phyloP scores from a whole-genome alignment of 2,888 invertebrate species.

The Mesorhabditis spiculigera region DNA sequence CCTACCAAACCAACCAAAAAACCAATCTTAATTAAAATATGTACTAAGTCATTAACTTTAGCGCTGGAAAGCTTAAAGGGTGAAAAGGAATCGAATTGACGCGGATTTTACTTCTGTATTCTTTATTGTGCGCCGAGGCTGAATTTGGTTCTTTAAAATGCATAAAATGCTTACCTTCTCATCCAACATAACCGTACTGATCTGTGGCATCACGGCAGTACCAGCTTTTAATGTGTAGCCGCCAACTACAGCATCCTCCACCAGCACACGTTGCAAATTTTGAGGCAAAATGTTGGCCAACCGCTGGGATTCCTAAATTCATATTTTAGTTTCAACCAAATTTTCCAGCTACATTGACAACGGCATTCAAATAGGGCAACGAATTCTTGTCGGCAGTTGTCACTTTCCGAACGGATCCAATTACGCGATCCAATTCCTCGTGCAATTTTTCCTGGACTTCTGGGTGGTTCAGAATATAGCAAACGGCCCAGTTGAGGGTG shows the following conservation, averaged over 20 bases:
- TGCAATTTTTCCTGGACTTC: conserved; percentile 31
- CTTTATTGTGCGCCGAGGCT: no score
- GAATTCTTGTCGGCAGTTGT: conserved; percentile 31
- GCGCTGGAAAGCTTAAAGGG: no score
- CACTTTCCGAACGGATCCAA: conserved; percentile 25
- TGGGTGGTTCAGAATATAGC: conserved; percentile 23
- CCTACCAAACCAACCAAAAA: no score
- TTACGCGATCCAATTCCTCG: conserved; percentile 26
- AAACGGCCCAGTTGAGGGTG: conserved; percentile 27
- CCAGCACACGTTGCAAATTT: conserved; percentile 23
- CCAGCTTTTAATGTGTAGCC: conserved; percentile 21
- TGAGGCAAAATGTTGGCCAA: conserved; percentile 27
- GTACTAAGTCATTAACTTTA: no score
- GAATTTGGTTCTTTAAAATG: no score
- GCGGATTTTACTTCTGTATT: no score
- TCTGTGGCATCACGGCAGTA: conserved; percentile 25
- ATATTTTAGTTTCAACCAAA: no score
- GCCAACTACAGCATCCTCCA: conserved; percentile 16
- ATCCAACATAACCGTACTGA: conserved; percentile 23
- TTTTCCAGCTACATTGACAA: conserved; percentile 26
- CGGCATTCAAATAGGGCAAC: conserved; percentile 29
- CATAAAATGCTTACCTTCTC: conserved; percentile 13
- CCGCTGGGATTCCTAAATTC: conserved; percentile 26
- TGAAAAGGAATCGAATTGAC: no score
- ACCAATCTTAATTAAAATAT: no score